Conservation (phyloP, 2,888 invertebrate species). For the Amorpha juglandis region DNA sequence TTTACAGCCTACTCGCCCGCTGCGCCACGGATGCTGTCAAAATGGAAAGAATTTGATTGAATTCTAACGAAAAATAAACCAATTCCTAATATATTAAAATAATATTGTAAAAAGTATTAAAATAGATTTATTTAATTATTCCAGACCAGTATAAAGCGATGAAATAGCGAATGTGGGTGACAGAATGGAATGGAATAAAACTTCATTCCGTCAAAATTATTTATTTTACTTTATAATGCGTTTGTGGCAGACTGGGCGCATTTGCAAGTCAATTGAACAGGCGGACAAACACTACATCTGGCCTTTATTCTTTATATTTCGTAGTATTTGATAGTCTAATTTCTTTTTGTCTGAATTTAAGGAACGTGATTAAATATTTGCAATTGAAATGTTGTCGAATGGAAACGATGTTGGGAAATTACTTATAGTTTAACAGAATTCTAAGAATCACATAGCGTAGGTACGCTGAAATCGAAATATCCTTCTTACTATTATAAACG, state of each 20-base stretch:
- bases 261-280: slow-evolving; percentile 51
- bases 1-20: too few species aligned
- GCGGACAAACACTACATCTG: slow-evolving; percentile 28
- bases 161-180: slow-evolving; percentile 10
- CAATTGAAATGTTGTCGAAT: slow-evolving; percentile 14
- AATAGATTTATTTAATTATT: too few species aligned
- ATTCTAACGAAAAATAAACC: too few species aligned
- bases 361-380: slow-evolving; percentile 15
- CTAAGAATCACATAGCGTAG: too few species aligned
- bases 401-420: too few species aligned
- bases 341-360: slow-evolving; percentile 7
- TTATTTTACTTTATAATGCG: slow-evolving; percentile 49
- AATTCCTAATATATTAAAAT: too few species aligned
- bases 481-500: too few species aligned
- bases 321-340: slow-evolving; percentile 27
- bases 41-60: too few species aligned
- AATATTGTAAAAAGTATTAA: too few species aligned
- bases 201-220: slow-evolving; percentile 31
- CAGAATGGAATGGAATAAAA: background rate
- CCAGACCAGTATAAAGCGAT: background rate
- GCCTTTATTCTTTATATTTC: slow-evolving; percentile 23
- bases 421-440: too few species aligned
- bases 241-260: slow-evolving; percentile 32
- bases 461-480: too few species aligned
- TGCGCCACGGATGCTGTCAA: too few species aligned